These are phyloP conservation scores for Pristionchus entomophagus DNA, from an alignment of 2,888 invertebrate species.

Conservation along the genomic window DNA sequence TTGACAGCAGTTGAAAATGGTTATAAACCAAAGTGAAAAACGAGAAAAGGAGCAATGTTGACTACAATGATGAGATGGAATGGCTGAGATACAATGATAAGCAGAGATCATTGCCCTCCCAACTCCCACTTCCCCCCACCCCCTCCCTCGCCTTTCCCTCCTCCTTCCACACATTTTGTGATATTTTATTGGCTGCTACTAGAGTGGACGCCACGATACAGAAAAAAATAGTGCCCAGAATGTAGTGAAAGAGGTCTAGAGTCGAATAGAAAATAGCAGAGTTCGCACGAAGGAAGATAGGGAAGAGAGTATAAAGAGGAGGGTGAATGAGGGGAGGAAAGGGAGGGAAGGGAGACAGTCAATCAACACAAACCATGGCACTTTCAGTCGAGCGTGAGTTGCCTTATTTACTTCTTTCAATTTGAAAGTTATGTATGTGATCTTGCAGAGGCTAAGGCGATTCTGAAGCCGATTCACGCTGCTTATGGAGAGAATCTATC, in stretches of 20 bases:
- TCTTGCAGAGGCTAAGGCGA: background rate
- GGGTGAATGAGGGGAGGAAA: background rate
- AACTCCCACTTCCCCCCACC: no score
- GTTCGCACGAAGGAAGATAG: background rate
- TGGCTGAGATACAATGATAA: no score
- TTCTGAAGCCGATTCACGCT: background rate
- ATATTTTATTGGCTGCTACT: background rate
- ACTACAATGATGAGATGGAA: no score
- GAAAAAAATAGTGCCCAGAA: conserved; percentile 2
- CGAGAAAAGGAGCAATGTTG: no score
- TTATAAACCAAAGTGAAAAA: no score
- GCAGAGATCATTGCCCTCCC: no score
- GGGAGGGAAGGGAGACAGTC: background rate
- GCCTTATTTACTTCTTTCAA: no score
- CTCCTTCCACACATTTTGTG: no score
- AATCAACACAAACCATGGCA: conserved; percentile 5
- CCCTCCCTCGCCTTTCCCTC: no score
- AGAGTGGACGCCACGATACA: background rate
- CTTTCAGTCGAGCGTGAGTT: background rate
- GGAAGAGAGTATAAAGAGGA: conserved; percentile 14
- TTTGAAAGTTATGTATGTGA: no score
- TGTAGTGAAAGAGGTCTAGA: background rate
- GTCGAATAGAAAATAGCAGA: background rate
- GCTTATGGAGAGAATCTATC: background rate
- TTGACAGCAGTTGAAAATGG: no score